These are phyloP conservation scores for Lonchura striata DNA, from an alignment of 2,113 vertebrate genomes.

Conservation along the genomic window DNA sequence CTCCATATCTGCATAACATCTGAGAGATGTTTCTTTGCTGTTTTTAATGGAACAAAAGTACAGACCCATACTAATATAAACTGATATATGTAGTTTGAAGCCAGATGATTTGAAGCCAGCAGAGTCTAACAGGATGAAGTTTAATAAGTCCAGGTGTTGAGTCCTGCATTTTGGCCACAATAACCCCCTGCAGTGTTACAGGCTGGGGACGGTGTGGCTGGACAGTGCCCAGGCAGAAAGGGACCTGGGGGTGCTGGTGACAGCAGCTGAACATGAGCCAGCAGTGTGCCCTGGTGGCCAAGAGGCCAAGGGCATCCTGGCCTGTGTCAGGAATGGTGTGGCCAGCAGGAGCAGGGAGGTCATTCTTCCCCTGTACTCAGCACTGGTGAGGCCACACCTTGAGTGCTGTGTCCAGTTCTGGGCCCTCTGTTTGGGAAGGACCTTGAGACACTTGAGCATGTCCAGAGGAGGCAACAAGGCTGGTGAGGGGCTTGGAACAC, in stretches of 20 bases:
- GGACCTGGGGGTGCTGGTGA: background rate
- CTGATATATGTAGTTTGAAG: background rate
- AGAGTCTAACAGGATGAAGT: background rate
- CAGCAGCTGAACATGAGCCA: background rate
- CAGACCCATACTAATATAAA: background rate
- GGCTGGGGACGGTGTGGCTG: background rate
- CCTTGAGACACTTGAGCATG: rapidly evolving
- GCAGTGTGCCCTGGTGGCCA: background rate
- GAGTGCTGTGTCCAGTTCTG: background rate
- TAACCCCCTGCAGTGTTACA: background rate
- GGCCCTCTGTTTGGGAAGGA: background rate
- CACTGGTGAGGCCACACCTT: background rate
- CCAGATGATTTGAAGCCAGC: background rate
- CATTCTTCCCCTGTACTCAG: rapidly evolving
- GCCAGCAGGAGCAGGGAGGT: background rate
- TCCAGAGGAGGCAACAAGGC: background rate
- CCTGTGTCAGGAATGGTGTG: background rate
- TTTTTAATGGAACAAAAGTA: background rate
- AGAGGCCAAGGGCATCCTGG: background rate
- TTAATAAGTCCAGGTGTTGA: background rate
- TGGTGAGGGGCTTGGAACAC: background rate
- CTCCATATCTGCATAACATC: background rate
- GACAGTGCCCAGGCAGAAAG: background rate
- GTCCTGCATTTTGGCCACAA: background rate
- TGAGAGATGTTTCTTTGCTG: background rate